These are phyloP conservation scores for Oreochromis mossambicus DNA, from an alignment of 2,797 vertebrate species.

Conservation along the genomic window DNA sequence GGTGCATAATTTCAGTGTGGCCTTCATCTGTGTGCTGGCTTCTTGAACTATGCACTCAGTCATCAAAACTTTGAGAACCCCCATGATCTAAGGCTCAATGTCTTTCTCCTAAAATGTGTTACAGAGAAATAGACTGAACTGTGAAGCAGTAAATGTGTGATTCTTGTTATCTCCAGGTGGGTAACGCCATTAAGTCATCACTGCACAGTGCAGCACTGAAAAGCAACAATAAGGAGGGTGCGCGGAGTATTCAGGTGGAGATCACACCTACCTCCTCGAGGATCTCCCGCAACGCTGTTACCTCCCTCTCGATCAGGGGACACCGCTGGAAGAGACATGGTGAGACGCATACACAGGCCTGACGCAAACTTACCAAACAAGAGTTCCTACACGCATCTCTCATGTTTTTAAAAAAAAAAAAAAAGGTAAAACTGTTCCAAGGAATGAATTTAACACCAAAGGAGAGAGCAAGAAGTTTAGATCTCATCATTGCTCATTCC, in stretches of 20 bases:
- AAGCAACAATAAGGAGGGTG: conserved; percentile 89
- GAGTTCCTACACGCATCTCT: background rate
- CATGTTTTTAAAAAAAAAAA: background rate
- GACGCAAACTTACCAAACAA: background rate
- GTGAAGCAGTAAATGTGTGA: background rate
- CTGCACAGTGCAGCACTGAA: conserved; percentile 88
- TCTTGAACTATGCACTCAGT: background rate
- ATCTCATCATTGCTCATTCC: background rate
- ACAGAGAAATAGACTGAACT: background rate
- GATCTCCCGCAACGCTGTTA: conserved; percentile 98
- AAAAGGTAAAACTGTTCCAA: background rate
- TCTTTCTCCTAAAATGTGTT: background rate
- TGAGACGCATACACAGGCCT: conserved; percentile 65
- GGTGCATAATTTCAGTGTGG: background rate
- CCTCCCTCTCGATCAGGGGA: conserved; percentile 95
- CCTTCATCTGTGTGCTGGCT: background rate
- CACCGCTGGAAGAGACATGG: conserved; percentile 99
- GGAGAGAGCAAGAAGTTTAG: conserved; percentile 21
- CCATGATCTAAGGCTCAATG: background rate
- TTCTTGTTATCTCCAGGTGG: conserved; percentile 78
- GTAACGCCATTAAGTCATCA: conserved; percentile 96
- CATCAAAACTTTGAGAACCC: background rate
- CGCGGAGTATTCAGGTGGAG: conserved; percentile 95
- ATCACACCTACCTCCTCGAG: conserved; percentile 94
- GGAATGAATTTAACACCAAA: background rate